Evolutionary conservation across 2,888 invertebrate genomes (phyloP).

Genomic region (Galerucella calmariensis): DNA sequence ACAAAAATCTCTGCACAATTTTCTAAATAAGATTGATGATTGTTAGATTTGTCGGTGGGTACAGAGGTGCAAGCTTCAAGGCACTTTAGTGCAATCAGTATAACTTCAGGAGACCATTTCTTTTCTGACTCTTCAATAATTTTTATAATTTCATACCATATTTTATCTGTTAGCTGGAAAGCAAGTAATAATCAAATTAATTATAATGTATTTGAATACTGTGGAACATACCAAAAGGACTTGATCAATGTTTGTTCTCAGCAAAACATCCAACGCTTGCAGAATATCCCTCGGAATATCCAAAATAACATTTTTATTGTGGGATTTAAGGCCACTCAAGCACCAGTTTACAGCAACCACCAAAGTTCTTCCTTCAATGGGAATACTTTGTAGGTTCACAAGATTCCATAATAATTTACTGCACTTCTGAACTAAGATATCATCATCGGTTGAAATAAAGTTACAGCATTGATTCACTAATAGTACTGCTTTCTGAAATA

Average conservation of each 20-base stretch:
- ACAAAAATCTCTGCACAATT: conserved; percentile 64
- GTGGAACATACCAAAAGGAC: conserved; percentile 44
- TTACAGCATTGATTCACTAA: conserved; percentile 62
- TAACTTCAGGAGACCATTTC: conserved; percentile 43
- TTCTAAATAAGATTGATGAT: conserved; percentile 49
- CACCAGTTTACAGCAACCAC: conserved; percentile 61
- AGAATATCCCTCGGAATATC: conserved; percentile 62
- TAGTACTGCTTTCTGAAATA: conserved; percentile 61
- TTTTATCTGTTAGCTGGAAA: conserved; percentile 51
- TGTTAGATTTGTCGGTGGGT: conserved; percentile 38
- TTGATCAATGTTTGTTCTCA: conserved; percentile 56
- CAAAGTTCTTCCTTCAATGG: conserved; percentile 60
- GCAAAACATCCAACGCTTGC: conserved; percentile 60
- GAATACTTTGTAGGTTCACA: conserved; percentile 68
- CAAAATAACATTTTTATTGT: conserved; percentile 53
- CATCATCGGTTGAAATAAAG: conserved; percentile 65
- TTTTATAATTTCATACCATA: conserved; percentile 42
- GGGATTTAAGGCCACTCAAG: conserved; percentile 57
- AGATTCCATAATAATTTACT: conserved; percentile 70
- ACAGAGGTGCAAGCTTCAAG: conserved; percentile 57
- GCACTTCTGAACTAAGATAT: conserved; percentile 69
- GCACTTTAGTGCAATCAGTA: conserved; percentile 56
- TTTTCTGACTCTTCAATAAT: conserved; percentile 30
- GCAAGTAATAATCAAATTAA: not conserved
- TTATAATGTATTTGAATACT: not conserved